These are phyloP conservation scores for Protobothrops mucrosquamatus DNA, from an alignment of 2,113 vertebrate species.

Conservation along the genomic window DNA sequence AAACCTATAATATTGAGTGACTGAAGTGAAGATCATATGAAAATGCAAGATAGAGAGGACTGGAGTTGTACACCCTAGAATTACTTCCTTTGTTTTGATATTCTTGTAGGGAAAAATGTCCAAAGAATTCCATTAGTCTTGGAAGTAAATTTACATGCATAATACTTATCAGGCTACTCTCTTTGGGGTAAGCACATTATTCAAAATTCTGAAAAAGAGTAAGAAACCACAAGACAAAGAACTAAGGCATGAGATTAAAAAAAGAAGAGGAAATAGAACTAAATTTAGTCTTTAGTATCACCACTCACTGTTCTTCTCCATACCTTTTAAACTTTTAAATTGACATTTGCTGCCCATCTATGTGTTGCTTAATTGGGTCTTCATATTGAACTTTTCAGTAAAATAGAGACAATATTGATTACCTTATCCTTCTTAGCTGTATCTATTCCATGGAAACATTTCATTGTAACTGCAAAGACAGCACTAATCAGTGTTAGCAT, in stretches of 20 bases:
- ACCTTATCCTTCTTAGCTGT: background rate
- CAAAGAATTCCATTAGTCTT: background rate
- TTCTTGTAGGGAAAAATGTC: background rate
- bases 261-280: background rate
- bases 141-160: background rate
- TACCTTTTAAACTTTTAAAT: background rate
- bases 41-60: background rate
- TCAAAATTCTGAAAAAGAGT: background rate
- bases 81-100: background rate
- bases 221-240: background rate
- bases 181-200: background rate
- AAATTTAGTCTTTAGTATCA: background rate
- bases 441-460: background rate
- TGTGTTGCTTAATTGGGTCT: background rate
- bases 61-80: background rate
- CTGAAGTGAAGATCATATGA: background rate
- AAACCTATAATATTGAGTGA: background rate
- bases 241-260: background rate
- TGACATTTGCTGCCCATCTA: background rate
- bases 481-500: background rate
- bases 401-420: background rate
- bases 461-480: background rate
- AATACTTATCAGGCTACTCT: background rate
- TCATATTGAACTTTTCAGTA: background rate
- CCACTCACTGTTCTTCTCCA: background rate